Evolutionary conservation across 2,113 vertebrate genomes (phyloP), one percentile per base, ranked within the genome.

Genomic region (Platysternon megacephalum): DNA sequence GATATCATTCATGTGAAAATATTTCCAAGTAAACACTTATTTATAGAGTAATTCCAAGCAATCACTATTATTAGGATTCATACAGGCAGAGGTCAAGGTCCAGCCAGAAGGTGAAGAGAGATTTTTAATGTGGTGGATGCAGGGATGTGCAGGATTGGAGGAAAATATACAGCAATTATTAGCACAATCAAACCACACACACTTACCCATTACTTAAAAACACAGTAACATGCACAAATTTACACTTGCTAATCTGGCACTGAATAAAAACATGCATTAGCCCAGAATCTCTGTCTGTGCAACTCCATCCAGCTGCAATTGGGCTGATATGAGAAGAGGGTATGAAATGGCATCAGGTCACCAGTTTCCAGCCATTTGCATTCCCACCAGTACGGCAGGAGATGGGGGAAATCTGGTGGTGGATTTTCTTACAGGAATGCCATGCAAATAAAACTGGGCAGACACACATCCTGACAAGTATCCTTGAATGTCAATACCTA

Each of bases 11-110:
- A 42, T 49, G 24, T 46, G 48, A 32, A 58, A 28, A 76, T 83
- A 74, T 11, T 89, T 76, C 80, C 46, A 68, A 83, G 86, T 84
- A 84, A 89, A n/a, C 32, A 68, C 81, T 89, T 94, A 92, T 94
- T 97, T 97, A 88, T 96, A 94, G 90, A 26, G 32, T 61, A 56
- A 89, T 96, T 93, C 56, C 29, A 91, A 39, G 56, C 61, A 93
- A 91, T 91, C 86, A 85, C 72, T 93, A 92, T 86, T 92, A 85
- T 92, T 95, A 81, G 61, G 78, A 91, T 61, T 97, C 79, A 89
- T 91, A 84, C 39, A 95, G 17, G 35, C 85, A 58, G 51, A 72
- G 68, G 74, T 93, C 92, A 91, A 94, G 90, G 86, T 93, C 76
- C 76, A 94, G 74, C 56, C 90, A 94, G 58, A 88, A 91, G 95